phyloP scores from a whole-genome alignment of 2,113 vertebrate species.

The Siniperca knerii region DNA sequence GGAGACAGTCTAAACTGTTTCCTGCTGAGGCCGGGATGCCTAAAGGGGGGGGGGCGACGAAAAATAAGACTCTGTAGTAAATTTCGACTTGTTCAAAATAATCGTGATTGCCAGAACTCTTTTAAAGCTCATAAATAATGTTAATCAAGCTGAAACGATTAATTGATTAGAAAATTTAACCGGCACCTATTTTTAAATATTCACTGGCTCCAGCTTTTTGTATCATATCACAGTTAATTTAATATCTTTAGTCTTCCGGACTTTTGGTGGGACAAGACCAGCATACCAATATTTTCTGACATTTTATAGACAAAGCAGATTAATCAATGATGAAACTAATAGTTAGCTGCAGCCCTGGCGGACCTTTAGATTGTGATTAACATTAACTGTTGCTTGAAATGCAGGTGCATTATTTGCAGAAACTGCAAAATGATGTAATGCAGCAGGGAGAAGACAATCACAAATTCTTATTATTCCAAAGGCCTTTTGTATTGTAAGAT shows the following conservation, averaged over 20 bases:
- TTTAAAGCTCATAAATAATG: neutral
- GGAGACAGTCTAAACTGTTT: slow-evolving; percentile 98
- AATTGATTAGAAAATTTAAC: neutral
- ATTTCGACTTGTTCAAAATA: neutral
- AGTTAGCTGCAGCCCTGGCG: neutral
- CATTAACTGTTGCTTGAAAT: neutral
- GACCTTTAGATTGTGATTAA: neutral
- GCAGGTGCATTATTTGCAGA: neutral
- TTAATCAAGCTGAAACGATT: neutral
- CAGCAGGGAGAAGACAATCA: too few relatives aligned
- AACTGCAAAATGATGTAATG: neutral
- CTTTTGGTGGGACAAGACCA: too few relatives aligned
- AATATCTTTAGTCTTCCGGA: neutral
- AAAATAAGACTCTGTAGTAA: neutral
- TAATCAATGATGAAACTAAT: neutral
- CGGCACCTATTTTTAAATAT: neutral
- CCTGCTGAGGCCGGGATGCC: slow-evolving; percentile 95
- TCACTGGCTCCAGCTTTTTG: neutral
- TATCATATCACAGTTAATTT: neutral
- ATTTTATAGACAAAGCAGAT: neutral
- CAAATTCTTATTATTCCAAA: neutral
- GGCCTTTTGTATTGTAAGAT: neutral
- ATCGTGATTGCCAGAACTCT: too few relatives aligned
- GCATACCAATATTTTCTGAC: neutral
- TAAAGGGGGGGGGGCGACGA: slow-evolving; percentile 58